Evolutionary conservation across 2,888 invertebrate species (phyloP).

Genomic region (Seladonia tumulorum): DNA sequence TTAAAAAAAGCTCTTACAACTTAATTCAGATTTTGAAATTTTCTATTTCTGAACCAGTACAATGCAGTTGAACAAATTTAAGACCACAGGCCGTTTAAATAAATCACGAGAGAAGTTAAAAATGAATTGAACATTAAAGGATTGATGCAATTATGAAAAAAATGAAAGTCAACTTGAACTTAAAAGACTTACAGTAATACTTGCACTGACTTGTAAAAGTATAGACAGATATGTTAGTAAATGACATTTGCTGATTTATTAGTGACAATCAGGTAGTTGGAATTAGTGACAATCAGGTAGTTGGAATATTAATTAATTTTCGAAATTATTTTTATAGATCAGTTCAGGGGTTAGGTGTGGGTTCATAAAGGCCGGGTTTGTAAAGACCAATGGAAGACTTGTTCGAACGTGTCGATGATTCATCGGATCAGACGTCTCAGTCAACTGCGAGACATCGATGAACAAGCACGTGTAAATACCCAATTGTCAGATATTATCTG

Average conservation of each 20-base stretch:
- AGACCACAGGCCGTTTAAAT: background rate
- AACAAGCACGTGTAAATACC: background rate
- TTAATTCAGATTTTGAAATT: background rate
- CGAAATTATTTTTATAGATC: background rate
- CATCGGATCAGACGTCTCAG: constrained; percentile 26
- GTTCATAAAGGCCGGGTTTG: constrained; percentile 2
- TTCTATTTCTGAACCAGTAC: background rate
- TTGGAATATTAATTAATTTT: background rate
- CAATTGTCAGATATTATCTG: constrained; percentile 10
- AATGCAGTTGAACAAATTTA: background rate
- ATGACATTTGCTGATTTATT: background rate
- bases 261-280: background rate
- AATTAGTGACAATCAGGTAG: background rate
- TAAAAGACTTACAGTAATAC: background rate
- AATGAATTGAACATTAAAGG: background rate
- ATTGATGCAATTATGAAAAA: background rate
- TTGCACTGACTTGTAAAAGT: background rate
- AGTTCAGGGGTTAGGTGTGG: background rate
- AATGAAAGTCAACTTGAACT: background rate
- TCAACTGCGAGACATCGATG: constrained; percentile 15
- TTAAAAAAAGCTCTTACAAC: background rate
- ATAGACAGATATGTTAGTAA: background rate
- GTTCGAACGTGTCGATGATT: constrained; percentile 31
- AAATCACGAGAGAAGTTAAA: background rate
- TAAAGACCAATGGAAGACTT: constrained; percentile 31